Percentiles rank a stretch among this genome's conserved stretches.
Evolutionary conservation across 2,797 vertebrate species (phyloP).

Genomic region (Danio choprae): DNA sequence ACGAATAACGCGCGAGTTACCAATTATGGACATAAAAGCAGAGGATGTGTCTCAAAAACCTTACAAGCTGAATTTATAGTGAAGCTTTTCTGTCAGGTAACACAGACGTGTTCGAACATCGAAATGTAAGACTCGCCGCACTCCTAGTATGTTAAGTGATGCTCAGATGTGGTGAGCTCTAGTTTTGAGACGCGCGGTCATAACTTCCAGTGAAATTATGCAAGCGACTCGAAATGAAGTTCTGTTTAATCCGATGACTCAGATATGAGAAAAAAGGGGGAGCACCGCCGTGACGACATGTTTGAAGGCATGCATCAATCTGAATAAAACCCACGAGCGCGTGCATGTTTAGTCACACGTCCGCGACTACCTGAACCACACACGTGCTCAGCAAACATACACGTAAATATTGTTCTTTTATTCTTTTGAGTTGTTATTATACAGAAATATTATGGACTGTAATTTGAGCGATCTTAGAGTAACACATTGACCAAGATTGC

Average conservation of each 20-base stretch:
- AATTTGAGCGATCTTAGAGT: not conserved
- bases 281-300: not conserved
- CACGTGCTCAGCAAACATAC: not conserved
- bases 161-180: not conserved
- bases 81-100: not conserved
- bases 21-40: not conserved
- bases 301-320: not conserved
- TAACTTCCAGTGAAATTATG: not conserved
- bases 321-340: not conserved
- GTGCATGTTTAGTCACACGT: not conserved
- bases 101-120: not conserved
- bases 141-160: not conserved
- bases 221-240: not conserved
- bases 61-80: not conserved
- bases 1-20: not conserved
- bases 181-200: not conserved
- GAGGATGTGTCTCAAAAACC: not conserved
- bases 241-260: slow-evolving; percentile 12
- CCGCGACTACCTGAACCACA: not conserved
- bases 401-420: not conserved
- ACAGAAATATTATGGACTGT: not conserved
- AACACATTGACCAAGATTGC: not conserved
- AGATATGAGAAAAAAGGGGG: not conserved
- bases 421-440: not conserved
- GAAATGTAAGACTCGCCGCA: not conserved